Base-by-base conservation (phyloP, 92 coral and sea anemone species). In the Umimayanthus kanabou region DNA sequence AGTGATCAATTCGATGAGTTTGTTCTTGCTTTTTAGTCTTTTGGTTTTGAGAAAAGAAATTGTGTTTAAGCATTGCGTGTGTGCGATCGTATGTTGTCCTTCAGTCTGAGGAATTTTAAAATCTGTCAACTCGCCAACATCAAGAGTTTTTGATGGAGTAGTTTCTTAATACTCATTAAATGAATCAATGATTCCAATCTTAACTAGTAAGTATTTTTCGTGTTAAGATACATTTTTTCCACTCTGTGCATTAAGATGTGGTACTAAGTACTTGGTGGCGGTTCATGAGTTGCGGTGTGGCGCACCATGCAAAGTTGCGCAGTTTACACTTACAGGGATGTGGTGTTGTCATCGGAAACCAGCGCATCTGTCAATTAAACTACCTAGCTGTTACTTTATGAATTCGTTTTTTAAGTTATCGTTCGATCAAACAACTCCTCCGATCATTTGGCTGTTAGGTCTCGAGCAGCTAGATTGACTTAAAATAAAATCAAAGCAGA, bases 11-110 rank as follows among this genome's bases (percentile, higher is more conserved):
- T 6, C 23, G 50, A n/a, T 75, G n/a, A 16, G 39, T 28, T 30
- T 83, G 4, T 83, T 29, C 49, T 70, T 18, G 28, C 11, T 28
- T 0, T 26, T 15, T 47, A 40, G 77, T 11, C 40, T 45, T 66
- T 39, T 43, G 69, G 25, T 61, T 40, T 20, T 70, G 25, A 72
- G 7, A 16, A 61, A 66, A 67, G 39, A 20, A 43, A 43, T 18
- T 72, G 25, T 11, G n/a, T 26, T 43, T 55, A 69, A 29, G 3
- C 50, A 28, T 83, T 83, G 77, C 87, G 87, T 83, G 87, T 70
- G 39, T 67, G 50, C 43, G 14, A 43, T 66, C n/a, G n/a, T 82
- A 47, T 82, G 86, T 30, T 70, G 74, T 70, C 22, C 61, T 45
- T 79, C 58, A 55, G 70, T 53, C 84, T 53, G 64, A 69, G 20